These are phyloP conservation scores for Falco concolor DNA, from an alignment of 2,797 vertebrate genomes.

Conservation along the genomic window DNA sequence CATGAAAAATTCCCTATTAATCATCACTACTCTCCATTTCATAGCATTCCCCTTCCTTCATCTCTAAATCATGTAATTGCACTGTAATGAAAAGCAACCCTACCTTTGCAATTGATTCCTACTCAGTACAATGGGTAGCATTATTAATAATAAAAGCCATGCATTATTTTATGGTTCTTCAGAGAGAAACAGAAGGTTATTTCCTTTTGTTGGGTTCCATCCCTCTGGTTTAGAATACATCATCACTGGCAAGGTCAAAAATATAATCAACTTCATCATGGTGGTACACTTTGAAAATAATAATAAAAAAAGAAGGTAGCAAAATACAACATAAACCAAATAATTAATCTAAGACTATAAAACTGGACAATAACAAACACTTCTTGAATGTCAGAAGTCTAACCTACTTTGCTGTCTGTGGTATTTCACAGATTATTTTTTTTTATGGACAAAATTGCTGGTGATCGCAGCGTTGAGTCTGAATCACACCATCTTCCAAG, in stretches of 20 bases:
- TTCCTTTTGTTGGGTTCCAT: neutral
- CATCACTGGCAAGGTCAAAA: neutral
- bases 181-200: neutral
- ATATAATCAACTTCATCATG: neutral
- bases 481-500: neutral
- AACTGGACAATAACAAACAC: neutral
- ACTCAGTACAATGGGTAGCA: neutral
- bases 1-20: accelerated
- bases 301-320: neutral
- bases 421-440: neutral
- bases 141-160: neutral
- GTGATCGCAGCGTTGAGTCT: neutral
- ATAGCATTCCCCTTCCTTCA: neutral
- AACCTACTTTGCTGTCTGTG: neutral
- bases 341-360: neutral
- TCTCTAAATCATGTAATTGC: neutral
- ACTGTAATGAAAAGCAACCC: neutral
- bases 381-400: neutral
- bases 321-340: neutral
- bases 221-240: neutral
- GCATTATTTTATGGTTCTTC: neutral
- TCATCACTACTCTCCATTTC: neutral
- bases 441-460: neutral
- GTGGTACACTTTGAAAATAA: neutral
- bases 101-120: neutral